Evolutionary conservation across 2,113 vertebrate species (phyloP).

Genomic region (Thryonomys swinderianus): DNA sequence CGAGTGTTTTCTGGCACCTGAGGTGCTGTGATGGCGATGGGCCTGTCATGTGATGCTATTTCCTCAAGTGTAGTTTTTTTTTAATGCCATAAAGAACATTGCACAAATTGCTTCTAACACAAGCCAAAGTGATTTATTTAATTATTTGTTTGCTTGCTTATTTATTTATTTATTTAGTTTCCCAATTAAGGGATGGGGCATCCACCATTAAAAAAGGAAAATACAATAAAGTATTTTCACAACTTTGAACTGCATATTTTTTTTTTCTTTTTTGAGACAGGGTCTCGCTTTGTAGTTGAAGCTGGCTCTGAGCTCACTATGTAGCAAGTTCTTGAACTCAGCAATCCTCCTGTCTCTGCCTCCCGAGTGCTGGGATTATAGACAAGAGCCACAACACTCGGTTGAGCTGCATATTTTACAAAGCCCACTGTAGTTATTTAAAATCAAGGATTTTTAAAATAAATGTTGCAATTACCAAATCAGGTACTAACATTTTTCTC

Average conservation of each 20-base stretch:
- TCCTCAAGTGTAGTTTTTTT: constrained; percentile 65
- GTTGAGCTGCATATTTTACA: not conserved
- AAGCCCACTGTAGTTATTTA: not conserved
- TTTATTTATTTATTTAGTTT: not conserved
- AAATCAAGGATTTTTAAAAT: not conserved
- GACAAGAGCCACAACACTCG: too few relatives aligned
- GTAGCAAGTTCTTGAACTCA: too few relatives aligned
- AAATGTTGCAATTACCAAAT: not conserved
- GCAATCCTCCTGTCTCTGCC: too few relatives aligned
- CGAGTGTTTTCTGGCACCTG: constrained; percentile 81
- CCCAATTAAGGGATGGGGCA: not conserved
- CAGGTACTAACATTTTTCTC: not conserved
- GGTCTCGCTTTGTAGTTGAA: too few relatives aligned
- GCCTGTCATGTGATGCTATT: constrained; percentile 78
- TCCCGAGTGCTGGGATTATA: too few relatives aligned
- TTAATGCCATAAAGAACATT: constrained; percentile 62
- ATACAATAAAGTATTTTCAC: not conserved
- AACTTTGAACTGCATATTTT: too few relatives aligned
- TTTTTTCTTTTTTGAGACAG: too few relatives aligned
- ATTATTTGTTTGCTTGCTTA: not conserved
- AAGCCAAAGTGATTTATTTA: not conserved
- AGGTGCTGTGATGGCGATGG: constrained; percentile 81
- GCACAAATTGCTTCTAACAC: constrained; percentile 48
- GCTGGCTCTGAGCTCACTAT: too few relatives aligned
- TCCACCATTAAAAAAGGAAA: constrained; percentile 22